Evolutionary conservation across 2,888 invertebrate genomes (phyloP), one percentile per base, ranked within the genome.

Genomic region (Acleris literana): DNA sequence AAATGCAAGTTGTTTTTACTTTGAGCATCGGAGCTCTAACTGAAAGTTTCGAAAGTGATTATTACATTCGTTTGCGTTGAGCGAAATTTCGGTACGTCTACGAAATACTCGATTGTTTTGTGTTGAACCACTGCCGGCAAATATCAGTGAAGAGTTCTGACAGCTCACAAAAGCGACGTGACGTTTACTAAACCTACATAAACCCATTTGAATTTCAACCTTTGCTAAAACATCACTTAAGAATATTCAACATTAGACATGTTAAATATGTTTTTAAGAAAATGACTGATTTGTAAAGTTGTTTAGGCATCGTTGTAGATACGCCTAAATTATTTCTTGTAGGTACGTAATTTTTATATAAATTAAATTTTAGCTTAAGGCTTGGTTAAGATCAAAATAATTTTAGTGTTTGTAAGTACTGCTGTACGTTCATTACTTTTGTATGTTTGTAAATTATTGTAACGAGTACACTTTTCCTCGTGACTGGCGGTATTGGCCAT

Each of bases 271-370:
- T 84, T 87, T 69, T 86, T 87, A 88, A 86, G 86, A 83, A 82
- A 88, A 86, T 85, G 90, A 90, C 90, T 90, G 90, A 90, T 81
- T 84, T 83, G 81, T 88, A 86, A 81, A 78, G 79, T 81, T 82
- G 75, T 81, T 78, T 87, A 86, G 87, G 87, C 87, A 74, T 77
- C 80, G 79, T 84, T 84, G 80, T 86, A 83, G 82, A 82, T 83
- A 84, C 79, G 86, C 85, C 86, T 85, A 82, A 82, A 83, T 81
- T 84, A 81, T 82, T 83, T 81, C 82, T 82, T 81, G 79, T 83
- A 66, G 65, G 61, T 66, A 81, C 79, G 82, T 86, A 85, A 84
- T 79, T 82, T 82, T 46, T 83, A 78, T 81, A 81, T 81, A 78
- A 78, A 79, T 73, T 72, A 74, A 75, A 76, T 73, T 73, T 76